Evolutionary conservation across 92 coral and sea anemone species (phyloP), one percentile per base, ranked within the genome.

Genomic region (Epizoanthus scotinus): DNA sequence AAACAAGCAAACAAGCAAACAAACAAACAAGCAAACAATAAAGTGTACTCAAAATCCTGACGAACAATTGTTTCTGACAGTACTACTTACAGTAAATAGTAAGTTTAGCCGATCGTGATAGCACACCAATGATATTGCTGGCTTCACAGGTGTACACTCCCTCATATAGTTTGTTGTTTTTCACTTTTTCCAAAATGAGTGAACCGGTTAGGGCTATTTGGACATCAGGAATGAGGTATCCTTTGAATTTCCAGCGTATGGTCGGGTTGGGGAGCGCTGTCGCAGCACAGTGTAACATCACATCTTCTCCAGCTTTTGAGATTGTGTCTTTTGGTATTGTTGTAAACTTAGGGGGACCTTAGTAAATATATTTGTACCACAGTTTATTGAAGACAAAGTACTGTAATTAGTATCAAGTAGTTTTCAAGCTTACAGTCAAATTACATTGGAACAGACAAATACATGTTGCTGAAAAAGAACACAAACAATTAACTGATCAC

Each of bases 111-210:
- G 68, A 28, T 2, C 44, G 27, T 63, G 8, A 15, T 12, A 2
- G n/a, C 1, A 27, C 19, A 2, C 38, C 68, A 4, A 63, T 24
- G 6, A 1, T 13, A 29, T 63, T 63, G 21, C 40, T 28, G 42
- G 68, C 68, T 13, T 27, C 68, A 19, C 68, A 63, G 9, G 68
- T 63, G 68, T 63, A 63, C 6, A 27, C 38, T 63, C 68, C 68
- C 27, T 63, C 68, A 13, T 63, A 63, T 7, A 63, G 7, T 5
- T 63, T 27, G 44, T 27, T 63, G 34, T 63, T 29, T 8, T 63
- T 34, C n/a, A 63, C 68, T 34, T 63, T 63, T 10, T 7, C 68
- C 42, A 63, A 44, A 18, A 63, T 0, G 19, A 63, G 17, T 63
- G 68, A 63, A 18, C 68, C 68, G 2, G 18, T 24, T 63, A 2